These are phyloP conservation scores for Lysandra bellargus DNA, from an alignment of 2,888 invertebrate genomes.

Conservation along the genomic window DNA sequence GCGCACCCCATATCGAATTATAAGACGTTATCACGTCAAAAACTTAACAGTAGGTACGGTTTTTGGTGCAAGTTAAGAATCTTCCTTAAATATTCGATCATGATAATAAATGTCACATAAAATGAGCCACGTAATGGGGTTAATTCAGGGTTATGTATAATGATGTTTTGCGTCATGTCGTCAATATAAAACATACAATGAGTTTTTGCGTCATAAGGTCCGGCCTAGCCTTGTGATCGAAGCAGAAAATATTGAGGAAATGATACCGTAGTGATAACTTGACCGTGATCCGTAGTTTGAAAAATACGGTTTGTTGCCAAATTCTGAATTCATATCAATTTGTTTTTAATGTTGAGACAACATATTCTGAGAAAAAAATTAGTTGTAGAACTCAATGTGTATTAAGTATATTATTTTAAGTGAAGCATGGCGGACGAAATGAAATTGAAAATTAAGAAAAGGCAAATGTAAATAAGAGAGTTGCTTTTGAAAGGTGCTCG, in stretches of 20 bases:
- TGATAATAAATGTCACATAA: neutral
- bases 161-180: neutral
- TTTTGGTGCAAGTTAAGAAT: neutral
- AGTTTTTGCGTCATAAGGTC: slow-evolving; percentile 3
- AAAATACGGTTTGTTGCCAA: neutral
- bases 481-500: too few relatives aligned
- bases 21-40: too few relatives aligned
- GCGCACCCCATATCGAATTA: too few relatives aligned
- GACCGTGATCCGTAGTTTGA: slow-evolving; percentile 2
- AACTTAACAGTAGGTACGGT: neutral
- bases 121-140: neutral
- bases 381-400: too few relatives aligned
- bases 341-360: too few relatives aligned
- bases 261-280: neutral
- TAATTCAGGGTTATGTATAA: neutral
- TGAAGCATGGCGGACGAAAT: too few relatives aligned
- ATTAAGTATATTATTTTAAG: too few relatives aligned
- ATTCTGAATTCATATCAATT: neutral
- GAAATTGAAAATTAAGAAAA: too few relatives aligned
- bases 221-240: neutral
- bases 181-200: neutral
- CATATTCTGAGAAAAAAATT: too few relatives aligned
- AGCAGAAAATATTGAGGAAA: neutral
- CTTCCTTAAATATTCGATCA: neutral
- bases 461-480: too few relatives aligned